Conservation (phyloP, 2,797 vertebrate species). For the Chlorospingus semifuscus region DNA sequence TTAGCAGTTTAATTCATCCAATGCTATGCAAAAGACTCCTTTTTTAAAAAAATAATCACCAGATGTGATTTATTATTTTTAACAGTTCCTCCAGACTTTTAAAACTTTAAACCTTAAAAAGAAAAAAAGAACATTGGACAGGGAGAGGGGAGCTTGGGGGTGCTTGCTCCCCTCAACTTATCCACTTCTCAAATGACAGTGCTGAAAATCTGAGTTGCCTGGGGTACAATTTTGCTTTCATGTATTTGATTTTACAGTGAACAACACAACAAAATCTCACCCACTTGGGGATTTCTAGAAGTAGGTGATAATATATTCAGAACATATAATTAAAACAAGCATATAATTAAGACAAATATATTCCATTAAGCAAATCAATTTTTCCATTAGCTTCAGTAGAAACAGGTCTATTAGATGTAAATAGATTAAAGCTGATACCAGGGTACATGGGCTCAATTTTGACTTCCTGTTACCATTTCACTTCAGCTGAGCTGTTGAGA, state of each 20-base stretch:
- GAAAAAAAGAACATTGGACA: neutral
- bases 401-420: neutral
- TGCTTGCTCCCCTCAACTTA: neutral
- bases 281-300: neutral
- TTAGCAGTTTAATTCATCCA: neutral
- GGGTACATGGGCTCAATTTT: neutral
- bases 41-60: neutral
- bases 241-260: neutral
- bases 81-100: neutral
- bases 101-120: neutral
- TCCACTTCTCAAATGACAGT: neutral
- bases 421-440: neutral
- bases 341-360: neutral
- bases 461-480: slow-evolving; percentile 9
- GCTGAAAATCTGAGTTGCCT: neutral
- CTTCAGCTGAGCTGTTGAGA: neutral
- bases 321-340: neutral
- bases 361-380: neutral
- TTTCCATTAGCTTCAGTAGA: neutral
- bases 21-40: neutral
- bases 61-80: no score
- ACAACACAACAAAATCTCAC: neutral
- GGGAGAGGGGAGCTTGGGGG: accelerated
- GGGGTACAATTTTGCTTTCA: neutral
- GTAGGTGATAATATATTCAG: neutral